Evolutionary conservation across 1,140 invertebrate genomes (phyloP).

Genomic region (Pomacea maculata): DNA sequence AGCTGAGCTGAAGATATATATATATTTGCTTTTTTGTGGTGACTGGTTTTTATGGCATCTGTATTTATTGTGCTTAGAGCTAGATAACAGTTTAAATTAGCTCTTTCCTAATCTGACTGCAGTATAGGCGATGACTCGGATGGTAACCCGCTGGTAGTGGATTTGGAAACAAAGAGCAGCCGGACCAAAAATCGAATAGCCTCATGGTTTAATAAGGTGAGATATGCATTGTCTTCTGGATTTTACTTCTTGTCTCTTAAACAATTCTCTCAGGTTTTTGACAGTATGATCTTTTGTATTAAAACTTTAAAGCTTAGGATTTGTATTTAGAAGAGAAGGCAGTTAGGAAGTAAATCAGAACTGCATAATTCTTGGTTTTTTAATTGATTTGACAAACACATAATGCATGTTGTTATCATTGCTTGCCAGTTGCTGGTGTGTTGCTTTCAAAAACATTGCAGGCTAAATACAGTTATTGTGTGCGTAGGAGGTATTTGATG

Average conservation of each 20-base stretch:
- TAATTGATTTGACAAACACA: background rate
- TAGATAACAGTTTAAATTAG: too few species aligned
- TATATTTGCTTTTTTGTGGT: too few species aligned
- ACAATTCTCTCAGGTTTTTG: too few species aligned
- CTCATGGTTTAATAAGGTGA: slow-evolving; percentile 86
- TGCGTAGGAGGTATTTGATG: slow-evolving; percentile 80
- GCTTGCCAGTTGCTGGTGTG: background rate
- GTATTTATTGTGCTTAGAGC: too few species aligned
- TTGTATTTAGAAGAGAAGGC: too few species aligned
- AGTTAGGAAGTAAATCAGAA: slow-evolving; percentile 15
- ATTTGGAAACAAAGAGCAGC: slow-evolving; percentile 81
- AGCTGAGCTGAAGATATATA: too few species aligned
- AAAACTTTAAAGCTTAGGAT: too few species aligned
- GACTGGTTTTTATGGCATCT: too few species aligned
- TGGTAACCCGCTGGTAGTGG: slow-evolving; percentile 83
- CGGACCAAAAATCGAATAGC: slow-evolving; percentile 81
- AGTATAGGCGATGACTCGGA: slow-evolving; percentile 36
- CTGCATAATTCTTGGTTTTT: slow-evolving; percentile 15
- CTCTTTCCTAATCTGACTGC: slow-evolving; percentile 13
- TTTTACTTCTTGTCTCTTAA: too few species aligned
- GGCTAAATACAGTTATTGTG: background rate
- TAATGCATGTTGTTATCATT: background rate
- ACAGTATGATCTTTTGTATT: too few species aligned
- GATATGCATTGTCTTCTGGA: too few species aligned
- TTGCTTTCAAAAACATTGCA: background rate